Conservation (phyloP, 1,140 invertebrate species). For the Apis mellifera region DNA sequence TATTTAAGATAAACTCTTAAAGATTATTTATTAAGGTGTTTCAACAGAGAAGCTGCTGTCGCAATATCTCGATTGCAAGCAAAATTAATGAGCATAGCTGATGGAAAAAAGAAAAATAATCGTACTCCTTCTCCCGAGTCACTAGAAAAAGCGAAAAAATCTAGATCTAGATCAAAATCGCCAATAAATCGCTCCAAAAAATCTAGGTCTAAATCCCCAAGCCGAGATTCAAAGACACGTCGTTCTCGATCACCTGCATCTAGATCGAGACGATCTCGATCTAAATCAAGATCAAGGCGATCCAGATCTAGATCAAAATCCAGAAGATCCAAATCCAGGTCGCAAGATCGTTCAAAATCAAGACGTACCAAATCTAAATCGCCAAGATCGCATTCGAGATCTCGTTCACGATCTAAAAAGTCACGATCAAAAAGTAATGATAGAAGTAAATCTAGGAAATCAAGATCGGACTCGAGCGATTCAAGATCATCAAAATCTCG, state of each 20-base stretch:
- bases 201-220: constrained; percentile 71
- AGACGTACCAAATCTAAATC: constrained; percentile 71
- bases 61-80: constrained; percentile 83
- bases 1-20: constrained; percentile 7
- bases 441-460: constrained; percentile 76
- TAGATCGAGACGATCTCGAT: constrained; percentile 66
- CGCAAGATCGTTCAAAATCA: constrained; percentile 62
- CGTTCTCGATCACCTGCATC: constrained; percentile 67
- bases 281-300: constrained; percentile 66
- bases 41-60: constrained; percentile 78
- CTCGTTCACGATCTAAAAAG: constrained; percentile 72
- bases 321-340: constrained; percentile 68
- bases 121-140: constrained; percentile 75
- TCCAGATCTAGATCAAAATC: constrained; percentile 71
- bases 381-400: constrained; percentile 66
- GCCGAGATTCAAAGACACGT: constrained; percentile 68
- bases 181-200: constrained; percentile 63
- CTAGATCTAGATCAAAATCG: constrained; percentile 78
- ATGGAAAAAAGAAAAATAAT: constrained; percentile 79
- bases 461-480: constrained; percentile 74
- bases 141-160: constrained; percentile 71
- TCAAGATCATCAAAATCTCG: constrained; percentile 76
- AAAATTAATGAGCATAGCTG: constrained; percentile 83
- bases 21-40: constrained; percentile 31
- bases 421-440: constrained; percentile 76